A percentile compares a stretch with the other conserved stretches of the same genome.
These are phyloP conservation scores for Drosophila ananassae DNA, from an alignment of 1,140 invertebrate genomes.

Conservation along the genomic window DNA sequence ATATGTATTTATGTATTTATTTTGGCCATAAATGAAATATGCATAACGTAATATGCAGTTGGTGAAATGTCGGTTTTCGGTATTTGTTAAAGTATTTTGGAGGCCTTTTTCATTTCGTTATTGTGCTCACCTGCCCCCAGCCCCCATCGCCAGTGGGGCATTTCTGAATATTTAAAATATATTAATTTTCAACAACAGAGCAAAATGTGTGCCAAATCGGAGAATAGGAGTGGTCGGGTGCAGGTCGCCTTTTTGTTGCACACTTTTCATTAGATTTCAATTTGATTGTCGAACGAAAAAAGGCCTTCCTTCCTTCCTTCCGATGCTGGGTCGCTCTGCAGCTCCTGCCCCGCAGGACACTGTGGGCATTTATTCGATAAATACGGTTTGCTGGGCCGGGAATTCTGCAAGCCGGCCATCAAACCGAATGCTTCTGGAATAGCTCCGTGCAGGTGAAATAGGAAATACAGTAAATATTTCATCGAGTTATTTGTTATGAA, in stretches of 20 bases:
- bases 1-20: slow-evolving; percentile 35
- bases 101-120: slow-evolving; percentile 55
- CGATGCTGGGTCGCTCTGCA: background rate
- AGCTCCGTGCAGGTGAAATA: slow-evolving; percentile 31
- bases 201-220: slow-evolving; percentile 12
- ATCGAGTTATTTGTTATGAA: background rate
- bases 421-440: slow-evolving; percentile 32
- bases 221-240: too few relatives aligned
- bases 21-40: slow-evolving; percentile 66
- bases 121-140: slow-evolving; percentile 19
- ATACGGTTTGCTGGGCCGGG: slow-evolving; percentile 6
- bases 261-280: slow-evolving; percentile 34
- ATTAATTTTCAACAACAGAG: slow-evolving; percentile 41
- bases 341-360: background rate
- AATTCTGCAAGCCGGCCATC: slow-evolving; percentile 10
- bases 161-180: slow-evolving; percentile 53
- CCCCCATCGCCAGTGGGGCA: slow-evolving; percentile 6
- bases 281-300: slow-evolving; percentile 27
- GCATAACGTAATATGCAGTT: slow-evolving; percentile 70
- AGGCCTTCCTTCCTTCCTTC: background rate
- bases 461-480: background rate
- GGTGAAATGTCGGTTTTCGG: slow-evolving; percentile 67
- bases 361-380: slow-evolving; percentile 5
- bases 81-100: slow-evolving; percentile 71
- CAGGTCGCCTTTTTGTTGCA: slow-evolving; percentile 11